Base-by-base conservation (phyloP, 2,113 vertebrate genomes). In the Istiophorus platypterus region DNA sequence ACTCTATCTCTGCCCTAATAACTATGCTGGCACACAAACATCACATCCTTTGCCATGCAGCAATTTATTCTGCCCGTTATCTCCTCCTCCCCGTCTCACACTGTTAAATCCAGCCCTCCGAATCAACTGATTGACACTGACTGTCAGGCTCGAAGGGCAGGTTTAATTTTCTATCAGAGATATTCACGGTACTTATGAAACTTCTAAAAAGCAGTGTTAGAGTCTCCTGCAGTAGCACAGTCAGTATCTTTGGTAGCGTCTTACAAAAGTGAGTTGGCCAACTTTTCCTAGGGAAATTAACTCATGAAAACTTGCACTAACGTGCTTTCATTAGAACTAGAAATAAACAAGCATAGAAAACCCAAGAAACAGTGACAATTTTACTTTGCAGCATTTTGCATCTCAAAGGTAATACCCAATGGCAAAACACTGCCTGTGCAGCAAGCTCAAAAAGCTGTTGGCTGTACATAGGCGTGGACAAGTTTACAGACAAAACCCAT, bases 91-190 rank as follows among this genome's bases (percentile, higher is more conserved):
- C 69, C 34, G 51, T 67, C 61, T 85, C 45, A 37, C 65, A 39
- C 70, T 72, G 47, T 59, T 72, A 66, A 24, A 80, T 66, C 61
- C 61, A 41, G 12, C 41, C 20, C 81, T 85, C 75, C 87, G 67
- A 82, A 66, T 80, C 54, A 31, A 3, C 56, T 61, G 88, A 74
- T 66, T 87, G 74, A 79, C 84, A 57, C 18, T 3, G 64, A 27
- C 39, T 12, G 56, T 45, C 26, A 14, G 45, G 26, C 49, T 61
- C 22, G 1, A 26, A 52, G 76, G 2, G 39, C 42, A 74, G 76
- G 76, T 70, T 85, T 77, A 1, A 70, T 72, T 81, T 92, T 79
- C 76, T 76, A 57, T 85, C 68, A 59, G 65, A 66, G 63, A 72
- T 22, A 9, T 27, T 76, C 41, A 78, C 3, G 1, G 49, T 15